Conservation (phyloP, 2,797 vertebrate species). For the Gambusia yucatana region DNA sequence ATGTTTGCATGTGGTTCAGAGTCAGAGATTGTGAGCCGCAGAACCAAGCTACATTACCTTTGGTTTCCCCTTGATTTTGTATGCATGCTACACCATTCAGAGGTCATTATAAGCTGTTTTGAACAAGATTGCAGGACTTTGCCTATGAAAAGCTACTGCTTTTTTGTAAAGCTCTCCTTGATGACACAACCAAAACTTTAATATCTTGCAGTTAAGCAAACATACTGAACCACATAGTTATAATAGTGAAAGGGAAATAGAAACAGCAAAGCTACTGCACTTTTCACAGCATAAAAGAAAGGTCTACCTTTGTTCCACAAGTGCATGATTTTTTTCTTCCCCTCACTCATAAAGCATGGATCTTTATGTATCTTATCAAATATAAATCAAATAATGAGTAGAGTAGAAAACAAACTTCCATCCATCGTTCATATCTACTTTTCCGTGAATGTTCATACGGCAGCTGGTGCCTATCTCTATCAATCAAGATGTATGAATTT, state of each 20-base stretch:
- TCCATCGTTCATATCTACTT: neutral
- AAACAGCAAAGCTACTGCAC: constrained; percentile 60
- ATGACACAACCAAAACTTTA: constrained; percentile 17
- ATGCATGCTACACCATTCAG: constrained; percentile 58
- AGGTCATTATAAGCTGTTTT: constrained; percentile 40
- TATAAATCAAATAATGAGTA: neutral
- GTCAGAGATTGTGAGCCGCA: constrained; percentile 69
- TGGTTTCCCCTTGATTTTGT: constrained; percentile 33
- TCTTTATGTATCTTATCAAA: neutral
- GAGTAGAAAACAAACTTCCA: neutral
- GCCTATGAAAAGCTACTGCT: constrained; percentile 27
- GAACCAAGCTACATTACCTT: constrained; percentile 57
- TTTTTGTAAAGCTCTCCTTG: constrained; percentile 22
- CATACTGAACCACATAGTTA: constrained; percentile 18
- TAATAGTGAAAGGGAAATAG: constrained; percentile 32
- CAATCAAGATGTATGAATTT: neutral
- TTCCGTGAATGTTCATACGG: neutral
- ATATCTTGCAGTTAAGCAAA: constrained; percentile 16
- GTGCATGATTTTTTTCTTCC: constrained; percentile 14
- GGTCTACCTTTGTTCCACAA: constrained; percentile 26
- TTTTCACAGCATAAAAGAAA: neutral
- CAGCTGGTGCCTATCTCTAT: neutral
- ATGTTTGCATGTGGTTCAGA: constrained; percentile 78
- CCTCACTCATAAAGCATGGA: neutral
- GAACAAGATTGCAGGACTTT: constrained; percentile 34